phyloP scores from a whole-genome alignment of 35 echinoderm and acorn worm species.

The Holothuria glaberrima region DNA sequence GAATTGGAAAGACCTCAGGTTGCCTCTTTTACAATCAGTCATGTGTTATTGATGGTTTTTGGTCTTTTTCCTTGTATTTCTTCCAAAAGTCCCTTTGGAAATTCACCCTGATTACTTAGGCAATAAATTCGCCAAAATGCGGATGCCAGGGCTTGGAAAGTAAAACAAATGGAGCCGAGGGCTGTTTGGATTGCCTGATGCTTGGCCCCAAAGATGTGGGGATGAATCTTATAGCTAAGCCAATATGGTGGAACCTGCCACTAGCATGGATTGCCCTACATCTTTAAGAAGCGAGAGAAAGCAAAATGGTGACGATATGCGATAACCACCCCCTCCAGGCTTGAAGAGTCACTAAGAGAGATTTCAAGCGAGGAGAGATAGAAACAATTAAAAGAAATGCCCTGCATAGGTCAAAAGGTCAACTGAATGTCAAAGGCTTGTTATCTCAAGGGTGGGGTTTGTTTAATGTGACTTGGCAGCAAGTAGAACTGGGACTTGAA shows the following conservation, averaged over 20 bases:
- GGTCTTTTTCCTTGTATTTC: slow-evolving; percentile 20
- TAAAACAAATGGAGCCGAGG: slow-evolving; percentile 49
- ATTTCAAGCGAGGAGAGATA: not conserved
- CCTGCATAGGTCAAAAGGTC: slow-evolving; percentile 33
- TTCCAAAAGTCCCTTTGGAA: slow-evolving; percentile 50
- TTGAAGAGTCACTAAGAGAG: not conserved
- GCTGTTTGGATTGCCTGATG: slow-evolving; percentile 46
- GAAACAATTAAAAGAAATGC: slow-evolving; percentile 12
- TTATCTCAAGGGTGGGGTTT: too few relatives aligned
- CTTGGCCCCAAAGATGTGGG: slow-evolving; percentile 46
- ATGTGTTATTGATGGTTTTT: slow-evolving; percentile 53
- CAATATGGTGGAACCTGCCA: slow-evolving; percentile 46
- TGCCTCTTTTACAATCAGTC: slow-evolving; percentile 48
- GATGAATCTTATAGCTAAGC: slow-evolving; percentile 49
- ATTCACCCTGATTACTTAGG: slow-evolving; percentile 52
- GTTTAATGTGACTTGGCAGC: too few relatives aligned
- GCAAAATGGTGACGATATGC: slow-evolving; percentile 37
- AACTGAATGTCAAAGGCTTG: too few relatives aligned
- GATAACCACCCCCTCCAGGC: slow-evolving; percentile 34
- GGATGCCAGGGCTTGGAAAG: slow-evolving; percentile 38
- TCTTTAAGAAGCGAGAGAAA: not conserved
- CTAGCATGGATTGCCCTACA: slow-evolving; percentile 40
- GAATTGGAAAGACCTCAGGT: not conserved
- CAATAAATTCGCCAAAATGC: slow-evolving; percentile 47
- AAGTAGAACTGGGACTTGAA: too few relatives aligned